Conservation (phyloP, 2,888 invertebrate genomes). For the Eurois occulta region DNA sequence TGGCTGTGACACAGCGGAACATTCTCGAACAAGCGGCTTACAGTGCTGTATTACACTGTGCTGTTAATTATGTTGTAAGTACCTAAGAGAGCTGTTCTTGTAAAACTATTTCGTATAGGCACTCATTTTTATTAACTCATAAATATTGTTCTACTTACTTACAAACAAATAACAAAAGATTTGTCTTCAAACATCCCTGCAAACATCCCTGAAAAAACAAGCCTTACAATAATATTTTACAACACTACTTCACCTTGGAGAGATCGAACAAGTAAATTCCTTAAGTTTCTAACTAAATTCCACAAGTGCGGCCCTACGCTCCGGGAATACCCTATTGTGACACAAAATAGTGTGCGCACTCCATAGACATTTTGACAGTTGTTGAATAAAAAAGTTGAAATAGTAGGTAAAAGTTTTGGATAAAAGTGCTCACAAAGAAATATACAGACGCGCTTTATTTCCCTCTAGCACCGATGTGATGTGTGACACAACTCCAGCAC, state of each 20-base stretch:
- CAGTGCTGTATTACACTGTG: conserved; percentile 5
- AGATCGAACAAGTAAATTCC: conserved; percentile 72
- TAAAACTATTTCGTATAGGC: background rate
- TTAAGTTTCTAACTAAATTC: conserved; percentile 79
- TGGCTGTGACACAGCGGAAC: conserved; percentile 27
- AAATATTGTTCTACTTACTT: background rate
- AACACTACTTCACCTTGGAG: conserved; percentile 64
- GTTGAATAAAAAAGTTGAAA: conserved; percentile 73
- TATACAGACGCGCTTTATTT: conserved; percentile 67
- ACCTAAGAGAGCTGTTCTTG: background rate
- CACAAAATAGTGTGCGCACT: conserved; percentile 73
- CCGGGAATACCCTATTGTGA: conserved; percentile 79
- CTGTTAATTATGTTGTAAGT: conserved; percentile 9
- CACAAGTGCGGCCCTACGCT: conserved; percentile 70
- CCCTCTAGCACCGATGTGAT: conserved; percentile 60
- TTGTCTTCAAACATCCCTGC: background rate
- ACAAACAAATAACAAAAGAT: background rate
- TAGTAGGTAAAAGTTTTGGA: conserved; percentile 69
- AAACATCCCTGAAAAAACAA: conserved; percentile 35
- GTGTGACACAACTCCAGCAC: conserved; percentile 63
- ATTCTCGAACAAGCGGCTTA: background rate
- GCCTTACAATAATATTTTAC: conserved; percentile 58
- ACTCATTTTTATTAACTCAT: background rate
- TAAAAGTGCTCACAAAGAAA: conserved; percentile 67
- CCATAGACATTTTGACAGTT: conserved; percentile 72